Evolutionary conservation across 1,140 invertebrate genomes (phyloP).

Genomic region (Trachelipus rathkii): DNA sequence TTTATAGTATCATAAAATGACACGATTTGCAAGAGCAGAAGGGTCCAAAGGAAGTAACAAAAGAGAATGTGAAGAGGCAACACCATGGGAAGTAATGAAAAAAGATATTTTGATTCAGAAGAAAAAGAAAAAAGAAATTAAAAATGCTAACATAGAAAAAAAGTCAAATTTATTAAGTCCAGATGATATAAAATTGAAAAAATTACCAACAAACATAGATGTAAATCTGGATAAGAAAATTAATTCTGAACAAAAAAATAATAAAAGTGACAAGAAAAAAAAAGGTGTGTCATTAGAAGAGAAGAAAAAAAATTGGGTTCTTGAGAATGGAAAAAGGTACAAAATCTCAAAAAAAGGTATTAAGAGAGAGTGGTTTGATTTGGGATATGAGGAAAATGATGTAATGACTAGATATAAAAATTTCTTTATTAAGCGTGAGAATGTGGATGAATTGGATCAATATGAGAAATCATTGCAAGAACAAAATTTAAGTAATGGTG

Average conservation of each 20-base stretch:
- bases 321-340: not conserved
- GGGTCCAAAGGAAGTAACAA: not conserved
- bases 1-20: no score
- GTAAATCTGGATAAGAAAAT: no score
- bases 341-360: not conserved
- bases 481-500: not conserved
- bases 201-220: no score
- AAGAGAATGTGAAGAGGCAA: not conserved
- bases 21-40: not conserved
- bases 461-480: slow-evolving; percentile 14
- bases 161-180: no score
- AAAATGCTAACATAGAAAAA: no score
- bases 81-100: not conserved
- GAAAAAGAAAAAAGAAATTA: not conserved
- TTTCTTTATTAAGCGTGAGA: slow-evolving; percentile 22
- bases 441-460: slow-evolving; percentile 20
- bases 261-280: not conserved
- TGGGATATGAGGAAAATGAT: slow-evolving; percentile 28
- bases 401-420: slow-evolving; percentile 24
- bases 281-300: not conserved
- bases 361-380: slow-evolving; percentile 17
- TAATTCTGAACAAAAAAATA: no score
- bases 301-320: not conserved
- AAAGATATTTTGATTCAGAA: not conserved
- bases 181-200: no score